Evolutionary conservation across 2,113 vertebrate genomes (phyloP), one percentile per base, ranked within the genome.

Genomic region (Hippocampus barbouri): DNA sequence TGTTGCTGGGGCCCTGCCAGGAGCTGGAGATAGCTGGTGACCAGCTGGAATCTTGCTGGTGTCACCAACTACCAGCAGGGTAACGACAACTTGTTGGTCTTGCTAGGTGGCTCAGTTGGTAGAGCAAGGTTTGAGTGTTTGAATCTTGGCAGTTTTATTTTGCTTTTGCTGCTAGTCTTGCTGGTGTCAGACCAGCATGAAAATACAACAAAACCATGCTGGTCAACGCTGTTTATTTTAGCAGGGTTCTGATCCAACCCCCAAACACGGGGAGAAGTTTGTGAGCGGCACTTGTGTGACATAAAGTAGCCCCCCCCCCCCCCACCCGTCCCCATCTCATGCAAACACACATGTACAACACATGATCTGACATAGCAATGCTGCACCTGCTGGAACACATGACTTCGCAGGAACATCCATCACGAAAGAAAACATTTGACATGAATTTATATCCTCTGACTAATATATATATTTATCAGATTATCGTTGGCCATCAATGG

Each of bases 311-410:
- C 61, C 10, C 23, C 15, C 47, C 12, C 14, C 47, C 1, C 47
- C 47, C 47, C 43, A 0, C 3, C 47, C 43, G 7, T 12, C 43
- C 41, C 16, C 47, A 51, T 51, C 69, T 40, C 75, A n/a, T 53
- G 68, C 61, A 68, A 75, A 72, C 80, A 75, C 71, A 72, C 71
- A 69, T 23, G 60, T 66, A 40, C 74, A 41, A 74, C 66, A 69
- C 64, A 71, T 63, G 68, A 66, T 51, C 60, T 41, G 43, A 51
- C 18, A 21, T 15, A 23, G 62, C 70, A 77, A 73, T 21, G 25
- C 12, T 51, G 62, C 80, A 87, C 78, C 84, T 82, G 84, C 76
- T 75, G 70, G 1, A 70, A 76, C 79, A 74, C 16, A 0, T 69
- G 75, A 82, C 64, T 64, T 25, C 40, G 38, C 20, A 67, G 57